Conservation (phyloP, 2,797 vertebrate genomes). For the Notoglanidium macrostoma region DNA sequence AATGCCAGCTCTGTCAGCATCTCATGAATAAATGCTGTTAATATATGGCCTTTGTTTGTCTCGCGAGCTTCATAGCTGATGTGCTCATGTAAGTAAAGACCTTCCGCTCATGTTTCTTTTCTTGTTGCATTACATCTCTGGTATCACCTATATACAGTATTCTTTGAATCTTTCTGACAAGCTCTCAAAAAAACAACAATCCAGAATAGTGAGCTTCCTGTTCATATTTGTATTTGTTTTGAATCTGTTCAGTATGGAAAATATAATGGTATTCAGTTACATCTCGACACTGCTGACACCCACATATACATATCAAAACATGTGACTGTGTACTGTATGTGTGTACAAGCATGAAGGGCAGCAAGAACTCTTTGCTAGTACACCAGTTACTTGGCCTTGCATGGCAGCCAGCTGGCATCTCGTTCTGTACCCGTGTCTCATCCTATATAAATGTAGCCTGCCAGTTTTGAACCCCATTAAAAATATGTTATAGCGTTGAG, state of each 20-base stretch:
- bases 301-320: slow-evolving; percentile 31
- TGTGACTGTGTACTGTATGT: slow-evolving; percentile 27
- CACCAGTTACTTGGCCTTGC: slow-evolving; percentile 63
- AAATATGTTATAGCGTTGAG: slow-evolving; percentile 73
- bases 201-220: neutral
- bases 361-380: slow-evolving; percentile 50
- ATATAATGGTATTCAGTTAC: neutral
- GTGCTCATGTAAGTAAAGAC: neutral
- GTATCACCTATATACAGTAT: neutral
- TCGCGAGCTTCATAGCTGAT: neutral
- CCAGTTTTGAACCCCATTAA: slow-evolving; percentile 75
- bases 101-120: neutral
- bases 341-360: slow-evolving; percentile 21
- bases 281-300: neutral
- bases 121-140: slow-evolving; percentile 1
- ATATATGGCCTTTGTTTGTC: neutral
- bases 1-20: slow-evolving; percentile 5
- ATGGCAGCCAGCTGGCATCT: slow-evolving; percentile 71
- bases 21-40: slow-evolving; percentile 26
- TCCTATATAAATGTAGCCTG: slow-evolving; percentile 74
- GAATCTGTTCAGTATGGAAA: neutral
- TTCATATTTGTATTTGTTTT: neutral
- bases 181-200: neutral
- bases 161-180: neutral
- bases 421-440: slow-evolving; percentile 65